A percentile compares a stretch with the other conserved stretches of the same genome.
These are phyloP conservation scores for Etheostoma perlongum DNA, from an alignment of 2,797 vertebrate genomes.

Conservation along the genomic window DNA sequence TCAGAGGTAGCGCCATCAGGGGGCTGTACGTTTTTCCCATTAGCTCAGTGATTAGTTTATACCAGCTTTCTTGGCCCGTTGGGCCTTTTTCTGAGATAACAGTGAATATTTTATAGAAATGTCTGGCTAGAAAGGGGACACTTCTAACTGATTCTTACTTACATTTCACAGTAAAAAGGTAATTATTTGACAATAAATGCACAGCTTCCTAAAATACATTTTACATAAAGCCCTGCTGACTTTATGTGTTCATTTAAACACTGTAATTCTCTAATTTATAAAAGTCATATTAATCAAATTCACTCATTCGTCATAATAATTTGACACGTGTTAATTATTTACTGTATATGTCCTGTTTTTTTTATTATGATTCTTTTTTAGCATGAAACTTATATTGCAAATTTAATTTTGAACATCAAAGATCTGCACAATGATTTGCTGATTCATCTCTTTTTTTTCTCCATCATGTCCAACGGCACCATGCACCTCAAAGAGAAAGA, in stretches of 20 bases:
- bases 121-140: constrained; percentile 37
- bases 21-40: constrained; percentile 89
- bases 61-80: constrained; percentile 82
- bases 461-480: constrained; percentile 80
- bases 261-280: background rate
- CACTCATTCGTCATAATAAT: constrained; percentile 33
- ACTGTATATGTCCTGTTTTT: constrained; percentile 71
- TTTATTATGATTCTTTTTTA: constrained; percentile 73
- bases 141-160: constrained; percentile 18
- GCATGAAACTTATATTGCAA: constrained; percentile 76
- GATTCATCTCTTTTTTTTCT: constrained; percentile 69
- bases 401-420: constrained; percentile 82
- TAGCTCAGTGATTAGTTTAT: constrained; percentile 88
- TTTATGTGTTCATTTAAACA: background rate
- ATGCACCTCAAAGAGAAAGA: constrained; percentile 86
- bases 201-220: constrained; percentile 13
- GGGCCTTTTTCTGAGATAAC: constrained; percentile 79
- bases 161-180: constrained; percentile 18
- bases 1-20: constrained; percentile 91
- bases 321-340: constrained; percentile 56
- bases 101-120: constrained; percentile 70
- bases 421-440: constrained; percentile 78
- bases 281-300: constrained; percentile 7
- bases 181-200: constrained; percentile 8
- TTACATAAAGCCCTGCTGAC: constrained; percentile 9